Base-by-base conservation (phyloP, 2,888 invertebrate genomes). In the Zygogramma bicolorata region DNA sequence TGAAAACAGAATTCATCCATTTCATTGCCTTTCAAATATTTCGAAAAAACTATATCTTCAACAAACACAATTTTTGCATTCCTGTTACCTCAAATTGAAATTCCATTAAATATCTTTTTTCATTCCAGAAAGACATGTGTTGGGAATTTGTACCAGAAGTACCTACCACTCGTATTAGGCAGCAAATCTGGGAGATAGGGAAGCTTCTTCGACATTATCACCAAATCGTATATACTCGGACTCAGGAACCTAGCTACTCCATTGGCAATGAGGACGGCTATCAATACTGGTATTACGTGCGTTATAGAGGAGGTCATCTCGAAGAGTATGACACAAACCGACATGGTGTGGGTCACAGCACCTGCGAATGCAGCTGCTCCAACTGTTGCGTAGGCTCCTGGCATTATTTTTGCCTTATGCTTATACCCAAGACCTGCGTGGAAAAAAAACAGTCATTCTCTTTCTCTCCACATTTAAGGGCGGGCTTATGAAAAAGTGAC, bases 271-370 rank as follows among this genome's bases (percentile, higher is more conserved):
- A 99, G 88, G 4, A 98, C 98, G 0, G 98, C 95, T 79, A 98
- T 95, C 92, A 97, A 95, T 68, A 97, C 94, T 0, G 97, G 98
- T 57, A 99, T 92, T 18, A 98, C 92, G 84, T 98, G 97, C 0
- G 96, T 95, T 80, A 99, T 95, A 89, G 99, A 98, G 65, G 98
- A 98, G 0, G 98, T 98, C 93, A 98, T 94, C 88, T 99, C 98
- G 86, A 97, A 97, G 71, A 98, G 94, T 75, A 99, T 98, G 76
- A 85, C 97, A 78, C 97, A 95, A 27, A 98, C 97, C 0, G 97
- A 97, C 57, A 99, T 96, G 0, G 98, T 97, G 87, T 98, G 97
- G 0, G 98, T 98, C 3, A 98, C 97, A 1, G 97, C 96, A 0
- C 97, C 98, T 0, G 97, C 95, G 85, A 98, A 95, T 0, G 98